phyloP scores from a whole-genome alignment of 2,888 invertebrate genomes.

The Rhopalosiphum nymphaeae region DNA sequence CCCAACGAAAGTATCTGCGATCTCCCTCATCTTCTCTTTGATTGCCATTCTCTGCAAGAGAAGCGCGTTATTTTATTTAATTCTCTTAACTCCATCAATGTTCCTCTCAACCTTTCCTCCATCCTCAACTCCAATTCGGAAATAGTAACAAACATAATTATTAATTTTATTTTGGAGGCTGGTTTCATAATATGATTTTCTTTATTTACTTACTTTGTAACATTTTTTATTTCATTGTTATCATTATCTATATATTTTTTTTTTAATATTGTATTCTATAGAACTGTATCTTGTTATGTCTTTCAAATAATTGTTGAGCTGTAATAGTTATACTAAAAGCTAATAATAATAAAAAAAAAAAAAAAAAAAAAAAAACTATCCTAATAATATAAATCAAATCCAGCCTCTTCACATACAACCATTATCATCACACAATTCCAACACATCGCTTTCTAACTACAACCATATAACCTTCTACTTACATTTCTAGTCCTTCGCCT shows the following conservation, averaged over 20 bases:
- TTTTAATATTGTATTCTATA: too few relatives aligned
- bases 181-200: not conserved
- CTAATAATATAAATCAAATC: too few relatives aligned
- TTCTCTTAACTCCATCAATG: not conserved
- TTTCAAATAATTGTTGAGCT: too few relatives aligned
- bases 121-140: not conserved
- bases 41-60: not conserved
- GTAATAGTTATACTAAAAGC: too few relatives aligned
- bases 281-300: too few relatives aligned
- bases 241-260: too few relatives aligned
- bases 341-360: too few relatives aligned
- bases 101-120: too few relatives aligned
- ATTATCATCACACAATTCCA: not conserved
- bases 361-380: too few relatives aligned
- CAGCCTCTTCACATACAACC: not conserved
- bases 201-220: too few relatives aligned
- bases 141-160: not conserved
- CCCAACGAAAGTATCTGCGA: not conserved
- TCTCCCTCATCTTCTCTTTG: not conserved
- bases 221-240: too few relatives aligned
- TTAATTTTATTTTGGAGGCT: not conserved
- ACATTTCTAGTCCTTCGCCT: not conserved
- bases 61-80: not conserved
- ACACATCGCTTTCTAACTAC: not conserved
- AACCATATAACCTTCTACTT: constrained; percentile 4